Evolutionary conservation across 64 coral and sea anemone genomes (phyloP), one percentile per base, ranked within the genome.

Genomic region (Montipora capricornis): DNA sequence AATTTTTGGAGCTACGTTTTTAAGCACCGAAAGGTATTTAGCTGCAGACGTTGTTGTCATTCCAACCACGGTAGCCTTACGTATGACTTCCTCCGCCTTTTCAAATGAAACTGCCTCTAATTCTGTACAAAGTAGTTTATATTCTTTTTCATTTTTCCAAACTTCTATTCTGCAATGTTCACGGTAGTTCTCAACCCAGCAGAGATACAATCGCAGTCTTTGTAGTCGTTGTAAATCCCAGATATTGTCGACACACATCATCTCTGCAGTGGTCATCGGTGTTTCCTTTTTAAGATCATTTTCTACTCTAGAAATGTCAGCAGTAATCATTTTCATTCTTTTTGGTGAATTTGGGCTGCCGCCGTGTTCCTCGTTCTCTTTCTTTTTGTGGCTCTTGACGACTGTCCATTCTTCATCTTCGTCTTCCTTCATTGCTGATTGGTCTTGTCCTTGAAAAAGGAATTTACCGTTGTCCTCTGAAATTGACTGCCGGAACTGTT

Each of bases 171-270:
- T 24, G 24, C 24, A 24, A 24, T 24, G 24, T 24, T 24, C 24
- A 24, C 24, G 24, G 24, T 24, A 24, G 24, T 24, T 24, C 24
- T 24, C 24, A 24, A 24, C 24, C 24, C 24, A 24, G 24, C 24
- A 80, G 47, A 90, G 77, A 15, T 90, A 90, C n/a, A 90, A 49
- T 16, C 77, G 47, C 80, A 81, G 60, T 53, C 89, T 45, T 44
- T 80, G n/a, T 3, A 64, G 68, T 5, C 49, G 77, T 8, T 19
- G n/a, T 71, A 90, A 16, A 37, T 50, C 14, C 89, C 89, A 90
- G 49, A 90, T 81, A 77, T 73, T 71, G 5, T 46, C 24, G 24
- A 24, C 24, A 24, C 24, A 24, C 24, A 24, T 24, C 24, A 24
- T 24, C 24, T 24, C 24, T 1, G 80, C 77, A 57, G 16, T 2